Base-by-base conservation (phyloP, 1,140 invertebrate genomes). In the Ericerus pela region DNA sequence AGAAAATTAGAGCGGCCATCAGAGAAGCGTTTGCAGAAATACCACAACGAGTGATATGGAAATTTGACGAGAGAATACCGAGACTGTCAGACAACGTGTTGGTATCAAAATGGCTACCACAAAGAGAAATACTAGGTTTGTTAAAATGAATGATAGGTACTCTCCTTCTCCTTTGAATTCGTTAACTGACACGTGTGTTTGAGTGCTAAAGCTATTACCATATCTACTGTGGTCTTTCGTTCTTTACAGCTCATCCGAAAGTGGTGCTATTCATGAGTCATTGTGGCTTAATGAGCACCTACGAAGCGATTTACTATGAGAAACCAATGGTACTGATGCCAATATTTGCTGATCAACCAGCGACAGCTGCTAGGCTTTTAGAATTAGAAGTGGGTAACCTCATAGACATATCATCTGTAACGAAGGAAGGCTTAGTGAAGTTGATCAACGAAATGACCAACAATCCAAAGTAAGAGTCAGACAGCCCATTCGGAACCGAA, bases 191-290 rank as follows among this genome's bases (percentile, higher is more conserved):
- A n/a, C n/a, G n/a, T n/a, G n/a, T n/a, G n/a, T n/a, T n/a, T n/a
- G n/a, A n/a, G n/a, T n/a, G n/a, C n/a, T n/a, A n/a, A n/a, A n/a
- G n/a, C n/a, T n/a, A n/a, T n/a, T n/a, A n/a, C n/a, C n/a, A n/a
- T n/a, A n/a, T n/a, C n/a, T n/a, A n/a, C n/a, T n/a, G n/a, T 58
- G n/a, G 5, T 24, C 30, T 1, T 62, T n/a, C n/a, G n/a, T n/a
- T n/a, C n/a, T 36, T 71, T 74, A 54, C 60, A 74, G 73, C 63
- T 4, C 76, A 79, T 64, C 54, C 75, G 66, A 61, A 73, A 67
- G 53, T 74, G 2, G 68, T 71, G 60, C 57, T 76, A 3, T 80
- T 80, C 57, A 74, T 80, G 28, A 76, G 72, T 6, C 79, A 81
- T 59, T 77, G 78, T 33, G 79, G 79, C 1, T 63, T 75, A 5